Evolutionary conservation across 2,113 vertebrate species (phyloP).

Genomic region (Archocentrus centrarchus): DNA sequence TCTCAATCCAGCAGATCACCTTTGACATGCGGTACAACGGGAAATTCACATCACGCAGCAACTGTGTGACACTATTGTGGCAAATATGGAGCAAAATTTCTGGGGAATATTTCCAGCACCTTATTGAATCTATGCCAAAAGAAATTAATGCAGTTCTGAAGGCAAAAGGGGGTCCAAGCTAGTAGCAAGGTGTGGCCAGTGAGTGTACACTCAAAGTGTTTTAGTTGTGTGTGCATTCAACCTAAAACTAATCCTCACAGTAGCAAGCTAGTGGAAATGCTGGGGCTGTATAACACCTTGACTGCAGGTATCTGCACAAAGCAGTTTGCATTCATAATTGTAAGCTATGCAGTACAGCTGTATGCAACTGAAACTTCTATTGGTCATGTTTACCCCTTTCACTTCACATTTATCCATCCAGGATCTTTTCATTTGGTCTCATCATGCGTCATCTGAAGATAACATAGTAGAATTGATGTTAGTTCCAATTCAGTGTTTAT

Average conservation of each 20-base stretch:
- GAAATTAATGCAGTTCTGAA: neutral
- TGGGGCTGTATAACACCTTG: neutral
- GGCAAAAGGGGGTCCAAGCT: neutral
- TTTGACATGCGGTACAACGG: neutral
- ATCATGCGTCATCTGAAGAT: conserved; percentile 41
- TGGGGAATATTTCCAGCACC: too few species aligned
- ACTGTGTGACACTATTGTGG: too few species aligned
- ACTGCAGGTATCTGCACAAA: neutral
- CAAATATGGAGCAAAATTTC: too few species aligned
- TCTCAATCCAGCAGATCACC: neutral
- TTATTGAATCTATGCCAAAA: neutral
- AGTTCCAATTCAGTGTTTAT: conserved; percentile 26
- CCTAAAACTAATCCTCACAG: neutral
- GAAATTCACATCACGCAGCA: neutral
- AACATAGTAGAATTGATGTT: neutral
- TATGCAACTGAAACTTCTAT: neutral
- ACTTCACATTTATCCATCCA: neutral
- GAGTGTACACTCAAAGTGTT: neutral
- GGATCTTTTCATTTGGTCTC: conserved; percentile 17
- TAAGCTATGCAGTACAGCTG: neutral
- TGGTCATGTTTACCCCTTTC: neutral
- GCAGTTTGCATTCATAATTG: neutral
- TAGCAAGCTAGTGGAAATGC: neutral
- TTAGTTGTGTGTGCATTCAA: neutral
- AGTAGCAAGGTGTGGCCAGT: neutral